Evolutionary conservation across 2,113 vertebrate species (phyloP).

Genomic region (Ia io): DNA sequence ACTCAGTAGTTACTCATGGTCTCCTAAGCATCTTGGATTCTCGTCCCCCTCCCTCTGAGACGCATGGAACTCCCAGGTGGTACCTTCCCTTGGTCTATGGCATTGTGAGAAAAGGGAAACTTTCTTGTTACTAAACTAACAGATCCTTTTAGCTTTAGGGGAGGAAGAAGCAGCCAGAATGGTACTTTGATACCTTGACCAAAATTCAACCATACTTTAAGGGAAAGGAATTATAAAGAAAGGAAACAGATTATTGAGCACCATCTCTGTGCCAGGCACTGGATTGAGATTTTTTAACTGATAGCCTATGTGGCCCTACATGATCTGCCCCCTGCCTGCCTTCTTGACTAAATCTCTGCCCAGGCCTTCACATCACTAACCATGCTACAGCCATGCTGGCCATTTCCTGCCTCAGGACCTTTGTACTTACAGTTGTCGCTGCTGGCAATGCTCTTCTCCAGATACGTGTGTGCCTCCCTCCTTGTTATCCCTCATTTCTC

Average conservation of each 20-base stretch:
- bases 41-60: not conserved
- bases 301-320: not conserved
- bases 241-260: not conserved
- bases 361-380: not conserved
- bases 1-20: rapidly evolving
- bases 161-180: not conserved
- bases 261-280: not conserved
- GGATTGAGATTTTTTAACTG: not conserved
- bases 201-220: not conserved
- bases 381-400: not conserved
- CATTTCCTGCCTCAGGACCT: not conserved
- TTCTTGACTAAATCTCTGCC: not conserved
- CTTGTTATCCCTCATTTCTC: not conserved
- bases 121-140: not conserved
- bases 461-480: not conserved
- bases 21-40: not conserved
- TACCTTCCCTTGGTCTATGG: not conserved
- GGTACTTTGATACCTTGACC: not conserved
- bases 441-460: not conserved
- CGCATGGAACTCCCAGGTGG: not conserved
- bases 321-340: not conserved
- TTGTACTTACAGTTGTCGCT: not conserved
- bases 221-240: not conserved
- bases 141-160: not conserved
- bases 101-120: not conserved